Conservation (phyloP, 2,113 vertebrate genomes). For the Chionodraco myersi region DNA sequence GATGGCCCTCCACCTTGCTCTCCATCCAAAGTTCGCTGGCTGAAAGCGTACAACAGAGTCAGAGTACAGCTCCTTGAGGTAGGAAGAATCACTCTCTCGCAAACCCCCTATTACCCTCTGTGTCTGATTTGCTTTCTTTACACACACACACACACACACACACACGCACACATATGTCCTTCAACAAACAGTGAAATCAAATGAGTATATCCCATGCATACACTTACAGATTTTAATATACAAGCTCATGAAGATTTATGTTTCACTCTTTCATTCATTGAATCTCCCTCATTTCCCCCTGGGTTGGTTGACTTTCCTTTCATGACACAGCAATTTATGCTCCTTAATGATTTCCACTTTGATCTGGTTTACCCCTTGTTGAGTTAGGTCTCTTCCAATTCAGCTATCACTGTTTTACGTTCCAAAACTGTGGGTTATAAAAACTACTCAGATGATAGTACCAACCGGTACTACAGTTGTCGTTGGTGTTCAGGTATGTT, state of each 20-base stretch:
- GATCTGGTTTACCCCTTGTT: slow-evolving; percentile 39
- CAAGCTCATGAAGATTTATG: not conserved
- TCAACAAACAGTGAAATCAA: not conserved
- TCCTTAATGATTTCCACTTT: slow-evolving; percentile 43
- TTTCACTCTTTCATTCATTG: not conserved
- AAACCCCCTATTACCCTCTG: not conserved
- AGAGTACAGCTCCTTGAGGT: slow-evolving; percentile 70
- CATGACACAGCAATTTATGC: slow-evolving; percentile 43
- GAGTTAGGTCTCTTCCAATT: slow-evolving; percentile 9
- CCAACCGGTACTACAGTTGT: not conserved
- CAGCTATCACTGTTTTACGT: slow-evolving; percentile 16
- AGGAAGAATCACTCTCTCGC: slow-evolving; percentile 14
- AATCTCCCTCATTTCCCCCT: not conserved
- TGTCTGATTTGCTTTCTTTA: not conserved
- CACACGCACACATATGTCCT: not conserved
- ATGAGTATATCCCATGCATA: not conserved
- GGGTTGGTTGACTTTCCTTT: slow-evolving; percentile 75
- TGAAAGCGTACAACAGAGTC: slow-evolving; percentile 80
- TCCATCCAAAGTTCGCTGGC: slow-evolving; percentile 73
- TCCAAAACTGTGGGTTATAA: slow-evolving; percentile 14
- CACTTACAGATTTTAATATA: not conserved
- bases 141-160: not conserved
- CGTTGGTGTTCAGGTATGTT: not conserved
- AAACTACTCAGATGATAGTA: not conserved
- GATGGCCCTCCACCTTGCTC: slow-evolving; percentile 71